These are phyloP conservation scores for Trichomycterus rosablanca DNA, from an alignment of 2,113 vertebrate genomes.

Conservation along the genomic window DNA sequence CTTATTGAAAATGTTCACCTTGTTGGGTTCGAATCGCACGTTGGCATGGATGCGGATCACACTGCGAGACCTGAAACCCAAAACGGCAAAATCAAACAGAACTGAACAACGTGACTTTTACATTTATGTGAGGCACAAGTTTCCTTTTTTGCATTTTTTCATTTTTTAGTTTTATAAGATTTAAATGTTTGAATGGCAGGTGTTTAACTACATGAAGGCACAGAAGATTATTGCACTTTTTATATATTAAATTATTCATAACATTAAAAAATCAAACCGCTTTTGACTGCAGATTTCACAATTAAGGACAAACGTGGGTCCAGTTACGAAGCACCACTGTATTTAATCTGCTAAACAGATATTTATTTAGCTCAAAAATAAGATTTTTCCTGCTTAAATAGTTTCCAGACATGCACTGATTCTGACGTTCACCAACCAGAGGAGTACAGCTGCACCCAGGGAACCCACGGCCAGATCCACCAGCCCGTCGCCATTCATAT, in stretches of 20 bases:
- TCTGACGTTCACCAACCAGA: conserved; percentile 76
- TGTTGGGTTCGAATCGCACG: conserved; percentile 83
- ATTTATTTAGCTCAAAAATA: neutral
- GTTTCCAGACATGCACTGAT: neutral
- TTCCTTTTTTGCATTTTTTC: neutral
- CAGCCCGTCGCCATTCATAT: conserved; percentile 86
- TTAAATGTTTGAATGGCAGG: too few relatives aligned
- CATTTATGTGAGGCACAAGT: neutral
- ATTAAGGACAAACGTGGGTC: neutral
- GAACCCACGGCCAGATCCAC: conserved; percentile 89
- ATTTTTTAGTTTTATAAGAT: too few relatives aligned
- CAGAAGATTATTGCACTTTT: too few relatives aligned
- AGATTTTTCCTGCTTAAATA: neutral
- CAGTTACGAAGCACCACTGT: neutral
- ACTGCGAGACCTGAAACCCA: conserved; percentile 78
- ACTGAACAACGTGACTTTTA: neutral
- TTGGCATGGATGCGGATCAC: conserved; percentile 80
- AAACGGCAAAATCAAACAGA: neutral
- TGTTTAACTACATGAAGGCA: too few relatives aligned
- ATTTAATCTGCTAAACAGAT: neutral
- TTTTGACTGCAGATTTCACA: too few relatives aligned
- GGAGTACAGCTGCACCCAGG: conserved; percentile 80
- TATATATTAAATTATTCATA: too few relatives aligned
- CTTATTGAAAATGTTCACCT: conserved; percentile 94
- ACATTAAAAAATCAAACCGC: too few relatives aligned